Evolutionary conservation across 2,888 invertebrate species (phyloP), one percentile per base, ranked within the genome.

Genomic region (Thyatira batis): DNA sequence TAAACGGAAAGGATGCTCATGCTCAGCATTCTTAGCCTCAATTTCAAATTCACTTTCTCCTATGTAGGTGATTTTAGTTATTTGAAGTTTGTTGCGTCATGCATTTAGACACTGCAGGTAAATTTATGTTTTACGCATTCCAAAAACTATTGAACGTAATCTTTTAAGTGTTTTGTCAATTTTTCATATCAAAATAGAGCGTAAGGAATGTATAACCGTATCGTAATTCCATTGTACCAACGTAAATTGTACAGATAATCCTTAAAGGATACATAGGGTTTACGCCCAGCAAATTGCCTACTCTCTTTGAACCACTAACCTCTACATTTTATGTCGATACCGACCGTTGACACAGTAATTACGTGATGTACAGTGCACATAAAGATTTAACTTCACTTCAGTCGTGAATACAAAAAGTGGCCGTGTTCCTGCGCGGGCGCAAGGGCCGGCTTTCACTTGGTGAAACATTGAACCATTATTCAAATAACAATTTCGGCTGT

Each of bases 41-140:
- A 58, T 54, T 58, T 58, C 57, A 56, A 58, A 53, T 58, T 58
- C 54, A 58, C 78, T 79, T 79, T 79, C 79, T 66, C 73, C 64
- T 60, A 43, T 52, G 61, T 65, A 64, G 65, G 55, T 57, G 58
- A 62, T 45, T 71, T 58, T 50, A 68, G 57, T 63, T 68, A 65
- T 65, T 58, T 61, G 69, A 78, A 78, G 67, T 65, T 58, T 61
- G 69, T 78, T 78, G 67, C 73, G 71, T 73, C 72, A 78, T 76
- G 60, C 58, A 45, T 66, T 56, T 63, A 63, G 57, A 55, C 61
- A 70, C 65, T 62, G 60, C 60, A 52, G 44, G 51, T 49, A 50
- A 45, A 53, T 43, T 3, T 27, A 45, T 45, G 45, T 49, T 63
- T 58, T 54, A 39, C 17, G 17, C 39, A 39, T 39, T 39, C 17